A percentile compares a stretch with the other conserved stretches of the same genome.
phyloP scores from a whole-genome alignment of 2,113 vertebrate genomes.

The Syrmaticus mikado region DNA sequence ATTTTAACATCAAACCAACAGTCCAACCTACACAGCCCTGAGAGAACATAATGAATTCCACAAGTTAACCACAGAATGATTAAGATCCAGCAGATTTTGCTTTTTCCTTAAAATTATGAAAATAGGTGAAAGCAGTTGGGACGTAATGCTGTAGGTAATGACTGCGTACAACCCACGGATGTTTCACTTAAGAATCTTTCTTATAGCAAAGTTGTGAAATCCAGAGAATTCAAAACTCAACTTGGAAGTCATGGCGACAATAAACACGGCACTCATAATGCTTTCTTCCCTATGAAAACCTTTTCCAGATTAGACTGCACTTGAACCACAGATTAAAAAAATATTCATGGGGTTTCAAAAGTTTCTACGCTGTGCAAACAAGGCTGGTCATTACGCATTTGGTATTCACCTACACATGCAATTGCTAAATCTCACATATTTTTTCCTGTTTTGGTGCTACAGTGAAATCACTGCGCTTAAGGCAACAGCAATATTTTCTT shows the following conservation, averaged over 20 bases:
- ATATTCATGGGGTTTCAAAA: conserved; percentile 16
- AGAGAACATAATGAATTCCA: background rate
- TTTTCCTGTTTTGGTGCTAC: background rate
- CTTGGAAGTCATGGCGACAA: conserved; percentile 16
- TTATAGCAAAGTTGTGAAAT: background rate
- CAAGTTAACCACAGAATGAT: background rate
- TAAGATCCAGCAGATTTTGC: background rate
- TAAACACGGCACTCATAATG: conserved; percentile 41
- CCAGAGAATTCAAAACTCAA: conserved; percentile 24
- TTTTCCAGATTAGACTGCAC: conserved; percentile 11
- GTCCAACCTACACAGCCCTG: background rate
- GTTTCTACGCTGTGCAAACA: conserved; percentile 7
- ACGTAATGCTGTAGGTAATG: background rate
- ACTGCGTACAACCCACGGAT: background rate
- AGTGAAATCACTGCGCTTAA: background rate
- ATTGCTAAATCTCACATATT: background rate
- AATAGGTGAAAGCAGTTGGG: background rate
- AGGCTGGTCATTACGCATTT: background rate
- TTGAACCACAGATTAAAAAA: background rate
- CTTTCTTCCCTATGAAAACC: background rate
- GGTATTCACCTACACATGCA: background rate
- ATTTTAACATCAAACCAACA: background rate
- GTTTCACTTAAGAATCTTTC: background rate
- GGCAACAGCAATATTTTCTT: background rate
- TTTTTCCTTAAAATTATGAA: background rate